Percentiles rank a stretch among this genome's conserved stretches.
These are phyloP conservation scores for Synergus umbraculus DNA, from an alignment of 2,888 invertebrate species.

Conservation along the genomic window DNA sequence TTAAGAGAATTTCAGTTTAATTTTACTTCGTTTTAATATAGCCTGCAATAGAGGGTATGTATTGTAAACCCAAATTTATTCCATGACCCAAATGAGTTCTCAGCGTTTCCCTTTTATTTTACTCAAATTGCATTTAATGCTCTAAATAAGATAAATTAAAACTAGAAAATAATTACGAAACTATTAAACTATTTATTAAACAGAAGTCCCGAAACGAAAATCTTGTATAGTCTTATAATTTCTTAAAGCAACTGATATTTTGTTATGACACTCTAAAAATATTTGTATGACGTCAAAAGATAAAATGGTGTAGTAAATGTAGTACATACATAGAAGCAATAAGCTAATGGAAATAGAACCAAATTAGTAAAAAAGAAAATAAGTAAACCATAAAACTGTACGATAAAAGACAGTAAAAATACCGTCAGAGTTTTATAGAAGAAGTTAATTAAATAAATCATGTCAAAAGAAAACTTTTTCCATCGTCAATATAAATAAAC, in stretches of 20 bases:
- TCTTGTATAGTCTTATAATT: background rate
- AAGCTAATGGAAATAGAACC: background rate
- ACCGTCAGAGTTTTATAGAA: background rate
- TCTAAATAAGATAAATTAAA: background rate
- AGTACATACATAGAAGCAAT: too few relatives aligned
- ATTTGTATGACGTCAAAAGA: background rate
- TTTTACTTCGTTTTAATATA: slow-evolving; percentile 1
- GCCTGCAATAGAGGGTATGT: background rate
- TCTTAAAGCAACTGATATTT: background rate
- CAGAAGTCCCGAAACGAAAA: background rate
- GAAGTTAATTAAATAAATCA: background rate
- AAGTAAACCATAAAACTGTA: background rate
- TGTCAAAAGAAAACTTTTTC: background rate
- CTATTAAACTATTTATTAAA: too few relatives aligned
- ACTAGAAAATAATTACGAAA: too few relatives aligned
- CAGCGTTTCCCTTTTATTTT: background rate
- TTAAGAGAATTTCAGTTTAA: slow-evolving; percentile 5
- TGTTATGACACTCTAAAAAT: background rate
- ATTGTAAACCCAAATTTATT: background rate
- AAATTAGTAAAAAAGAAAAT: background rate
- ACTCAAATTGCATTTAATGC: background rate
- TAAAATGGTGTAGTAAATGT: too few relatives aligned
- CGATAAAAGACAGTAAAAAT: background rate
- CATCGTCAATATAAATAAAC: background rate
- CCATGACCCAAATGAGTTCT: background rate